These are phyloP conservation scores for Agonum fuliginosum DNA, from an alignment of 2,888 invertebrate genomes.

Conservation along the genomic window DNA sequence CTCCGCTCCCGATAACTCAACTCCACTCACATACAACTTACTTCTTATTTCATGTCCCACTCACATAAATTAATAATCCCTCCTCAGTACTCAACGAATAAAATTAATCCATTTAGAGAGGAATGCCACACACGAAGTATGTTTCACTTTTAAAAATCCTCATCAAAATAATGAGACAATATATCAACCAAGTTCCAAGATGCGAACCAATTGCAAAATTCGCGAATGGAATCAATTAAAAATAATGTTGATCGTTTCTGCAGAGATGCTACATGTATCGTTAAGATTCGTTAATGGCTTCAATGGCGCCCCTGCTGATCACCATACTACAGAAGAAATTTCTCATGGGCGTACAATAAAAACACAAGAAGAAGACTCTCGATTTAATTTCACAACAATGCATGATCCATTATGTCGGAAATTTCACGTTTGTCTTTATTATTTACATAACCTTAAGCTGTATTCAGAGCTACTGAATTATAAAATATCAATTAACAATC, in stretches of 20 bases:
- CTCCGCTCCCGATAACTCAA: slow-evolving; percentile 28
- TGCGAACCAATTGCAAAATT: slow-evolving; percentile 29
- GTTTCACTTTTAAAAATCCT: slow-evolving; percentile 37
- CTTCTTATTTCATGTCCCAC: slow-evolving; percentile 46
- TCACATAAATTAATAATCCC: slow-evolving; percentile 53
- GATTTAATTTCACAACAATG: too few species aligned
- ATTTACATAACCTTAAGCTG: too few species aligned
- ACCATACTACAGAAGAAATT: slow-evolving; percentile 4
- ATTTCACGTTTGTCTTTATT: too few species aligned
- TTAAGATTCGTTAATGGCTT: slow-evolving; percentile 47
- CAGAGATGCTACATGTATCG: slow-evolving; percentile 38
- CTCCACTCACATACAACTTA: not conserved
- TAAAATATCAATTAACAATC: too few species aligned
- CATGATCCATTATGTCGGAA: too few species aligned
- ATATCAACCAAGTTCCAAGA: slow-evolving; percentile 30
- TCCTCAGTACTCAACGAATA: slow-evolving; percentile 34
- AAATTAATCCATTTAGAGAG: slow-evolving; percentile 53
- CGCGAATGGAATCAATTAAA: slow-evolving; percentile 50
- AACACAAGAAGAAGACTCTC: not conserved
- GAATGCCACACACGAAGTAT: slow-evolving; percentile 52
- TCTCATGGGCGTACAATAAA: not conserved
- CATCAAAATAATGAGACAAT: slow-evolving; percentile 56
- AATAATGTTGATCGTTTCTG: slow-evolving; percentile 43
- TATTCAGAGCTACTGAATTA: too few species aligned
- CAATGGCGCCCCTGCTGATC: slow-evolving; percentile 49